Percentiles rank a stretch among this genome's conserved stretches.
Conservation (phyloP, 2,797 vertebrate species). For the Acrossocheilus wenchowensis region DNA sequence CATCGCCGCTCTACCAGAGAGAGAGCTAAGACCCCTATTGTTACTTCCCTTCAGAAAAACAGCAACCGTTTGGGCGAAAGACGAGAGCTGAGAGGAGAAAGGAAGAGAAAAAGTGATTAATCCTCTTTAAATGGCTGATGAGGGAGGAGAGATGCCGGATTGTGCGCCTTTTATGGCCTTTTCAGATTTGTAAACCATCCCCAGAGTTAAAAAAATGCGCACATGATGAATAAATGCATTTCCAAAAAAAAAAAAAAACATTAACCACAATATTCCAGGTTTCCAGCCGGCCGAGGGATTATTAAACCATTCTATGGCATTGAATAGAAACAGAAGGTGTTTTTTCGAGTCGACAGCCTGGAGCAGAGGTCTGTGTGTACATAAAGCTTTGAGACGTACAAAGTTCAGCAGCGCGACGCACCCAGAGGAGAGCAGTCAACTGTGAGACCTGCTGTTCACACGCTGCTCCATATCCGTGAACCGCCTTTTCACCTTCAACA, state of each 20-base stretch:
- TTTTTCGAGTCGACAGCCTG: background rate
- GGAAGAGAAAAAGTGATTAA: constrained; percentile 14
- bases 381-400: constrained; percentile 35
- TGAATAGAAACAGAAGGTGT: constrained; percentile 35
- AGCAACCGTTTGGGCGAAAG: background rate
- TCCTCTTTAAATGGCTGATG: constrained; percentile 45
- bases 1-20: background rate
- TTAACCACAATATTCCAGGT: background rate
- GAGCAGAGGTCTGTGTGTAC: constrained; percentile 39
- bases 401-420: background rate
- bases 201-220: background rate
- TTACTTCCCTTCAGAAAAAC: constrained; percentile 17
- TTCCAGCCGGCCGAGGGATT: background rate
- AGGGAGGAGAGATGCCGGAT: background rate
- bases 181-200: constrained; percentile 21
- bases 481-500: constrained; percentile 35
- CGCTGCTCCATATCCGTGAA: constrained; percentile 1
- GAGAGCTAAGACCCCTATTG: constrained; percentile 14
- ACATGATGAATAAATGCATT: background rate
- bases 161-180: constrained; percentile 36
- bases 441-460: constrained; percentile 42
- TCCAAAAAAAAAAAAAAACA: background rate
- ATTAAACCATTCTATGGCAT: background rate
- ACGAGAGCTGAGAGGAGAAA: background rate
- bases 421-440: constrained; percentile 36